Evolutionary conservation across 2,888 invertebrate genomes (phyloP), one percentile per base, ranked within the genome.

Genomic region (Abscondita cerata): DNA sequence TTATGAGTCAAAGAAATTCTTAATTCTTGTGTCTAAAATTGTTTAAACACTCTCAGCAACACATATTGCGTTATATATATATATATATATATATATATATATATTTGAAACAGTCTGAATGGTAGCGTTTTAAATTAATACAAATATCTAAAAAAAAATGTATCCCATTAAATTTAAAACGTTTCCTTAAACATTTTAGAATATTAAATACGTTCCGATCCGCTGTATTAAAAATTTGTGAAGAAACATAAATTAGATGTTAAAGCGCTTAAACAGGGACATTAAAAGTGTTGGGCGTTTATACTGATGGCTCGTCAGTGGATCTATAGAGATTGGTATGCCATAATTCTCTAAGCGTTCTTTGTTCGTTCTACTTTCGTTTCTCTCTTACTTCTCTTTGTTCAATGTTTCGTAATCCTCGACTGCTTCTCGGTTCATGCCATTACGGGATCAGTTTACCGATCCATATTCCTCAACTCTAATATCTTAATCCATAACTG

Each of bases 391-490:
- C 54, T 52, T 50, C 38, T 16, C 40, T 52, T 59, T 48, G 31
- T 48, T 36, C 52, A 40, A 62, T 53, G 52, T 57, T 55, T 58
- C 56, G 64, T 59, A 64, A 61, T 59, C 61, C 57, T 60, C 60
- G 52, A 57, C 56, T 56, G 60, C 52, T 52, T 48, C 55, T 51
- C 48, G 52, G 61, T 50, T 64, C 60, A 52, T 48, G 61, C 65
- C 66, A 69, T 72, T 72, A 71, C 67, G 62, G 63, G 62, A 70
- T 66, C 66, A 62, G 62, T 62, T 63, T 66, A 62, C 63, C 70
- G 68, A 71, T 72, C 70, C 65, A 71, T 72, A 70, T 69, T 72
- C 71, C 62, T 65, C 64, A 67, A 66, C 65, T 68, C 66, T 70
- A 68, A 69, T 70, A 70, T 70, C 69, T 68, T 70, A 70, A 70